Conservation (phyloP, 2,113 vertebrate species). For the Carassius carassius region DNA sequence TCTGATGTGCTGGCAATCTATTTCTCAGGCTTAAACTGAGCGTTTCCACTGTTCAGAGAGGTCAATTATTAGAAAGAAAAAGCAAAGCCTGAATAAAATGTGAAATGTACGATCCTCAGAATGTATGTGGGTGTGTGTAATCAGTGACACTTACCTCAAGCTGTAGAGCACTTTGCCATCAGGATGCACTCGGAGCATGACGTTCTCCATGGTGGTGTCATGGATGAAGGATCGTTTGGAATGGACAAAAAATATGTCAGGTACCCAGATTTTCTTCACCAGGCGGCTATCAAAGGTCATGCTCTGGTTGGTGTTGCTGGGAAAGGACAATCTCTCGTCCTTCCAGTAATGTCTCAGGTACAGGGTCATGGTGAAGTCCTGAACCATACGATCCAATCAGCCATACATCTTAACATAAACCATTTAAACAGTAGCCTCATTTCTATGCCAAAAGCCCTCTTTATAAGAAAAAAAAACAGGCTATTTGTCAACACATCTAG, state of each 20-base stretch:
- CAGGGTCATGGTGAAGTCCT: slow-evolving; percentile 96
- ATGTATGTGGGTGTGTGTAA: background rate
- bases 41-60: background rate
- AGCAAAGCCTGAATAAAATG: background rate
- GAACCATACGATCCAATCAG: slow-evolving; percentile 18
- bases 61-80: no score
- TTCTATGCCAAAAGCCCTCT: background rate
- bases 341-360: slow-evolving; percentile 95
- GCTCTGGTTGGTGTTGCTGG: slow-evolving; percentile 89
- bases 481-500: background rate
- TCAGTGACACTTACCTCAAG: slow-evolving; percentile 79
- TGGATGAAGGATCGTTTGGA: slow-evolving; percentile 94
- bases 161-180: slow-evolving; percentile 94
- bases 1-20: background rate
- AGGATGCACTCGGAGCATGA: slow-evolving; percentile 92
- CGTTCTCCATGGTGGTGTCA: slow-evolving; percentile 91
- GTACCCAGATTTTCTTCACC: slow-evolving; percentile 96
- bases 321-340: slow-evolving; percentile 86
- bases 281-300: slow-evolving; percentile 93
- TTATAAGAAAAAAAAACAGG: background rate
- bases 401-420: background rate
- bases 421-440: background rate
- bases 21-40: background rate
- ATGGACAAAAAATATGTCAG: slow-evolving; percentile 95
- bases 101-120: background rate